A percentile compares a stretch with the other conserved stretches of the same genome.
phyloP scores from a whole-genome alignment of 2,888 invertebrate species.

The Gymnosoma rotundatum region DNA sequence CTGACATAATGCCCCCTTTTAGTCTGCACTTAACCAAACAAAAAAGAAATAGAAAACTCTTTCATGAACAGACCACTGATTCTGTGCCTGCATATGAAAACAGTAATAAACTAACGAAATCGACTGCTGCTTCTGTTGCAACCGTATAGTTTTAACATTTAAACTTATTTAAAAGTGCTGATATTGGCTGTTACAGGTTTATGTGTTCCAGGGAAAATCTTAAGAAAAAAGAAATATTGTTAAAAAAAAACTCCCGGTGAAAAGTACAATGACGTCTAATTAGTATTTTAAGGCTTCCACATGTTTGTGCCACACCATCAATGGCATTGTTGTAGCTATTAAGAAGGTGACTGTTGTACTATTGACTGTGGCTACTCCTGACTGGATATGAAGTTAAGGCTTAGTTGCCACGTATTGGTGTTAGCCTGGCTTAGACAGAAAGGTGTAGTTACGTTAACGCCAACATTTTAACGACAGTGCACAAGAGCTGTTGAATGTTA shows the following conservation, averaged over 20 bases:
- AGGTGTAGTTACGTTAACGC: slow-evolving; percentile 38
- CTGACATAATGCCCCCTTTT: slow-evolving; percentile 79
- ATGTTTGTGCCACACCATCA: slow-evolving; percentile 55
- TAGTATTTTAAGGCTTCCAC: slow-evolving; percentile 72
- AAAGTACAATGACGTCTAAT: slow-evolving; percentile 71
- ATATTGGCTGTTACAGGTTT: slow-evolving; percentile 28
- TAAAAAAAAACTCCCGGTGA: slow-evolving; percentile 26
- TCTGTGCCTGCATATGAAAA: background rate
- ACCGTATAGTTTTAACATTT: slow-evolving; percentile 1
- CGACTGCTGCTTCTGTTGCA: slow-evolving; percentile 11
- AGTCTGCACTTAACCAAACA: slow-evolving; percentile 64
- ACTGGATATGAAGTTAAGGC: background rate
- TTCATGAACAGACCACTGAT: slow-evolving; percentile 24
- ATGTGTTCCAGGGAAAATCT: slow-evolving; percentile 27
- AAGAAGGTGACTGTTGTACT: slow-evolving; percentile 10
- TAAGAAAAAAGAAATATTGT: background rate
- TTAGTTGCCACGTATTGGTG: background rate
- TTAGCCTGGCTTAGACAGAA: background rate
- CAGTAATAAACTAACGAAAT: slow-evolving; percentile 20
- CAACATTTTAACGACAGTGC: slow-evolving; percentile 16
- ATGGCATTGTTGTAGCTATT: slow-evolving; percentile 15
- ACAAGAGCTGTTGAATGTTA: background rate
- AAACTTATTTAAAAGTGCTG: slow-evolving; percentile 30
- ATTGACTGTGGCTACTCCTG: background rate
- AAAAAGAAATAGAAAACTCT: background rate